Percentiles rank a stretch among this genome's conserved stretches.
phyloP scores from a whole-genome alignment of 2,113 vertebrate genomes.

The Engraulis encrasicolus region DNA sequence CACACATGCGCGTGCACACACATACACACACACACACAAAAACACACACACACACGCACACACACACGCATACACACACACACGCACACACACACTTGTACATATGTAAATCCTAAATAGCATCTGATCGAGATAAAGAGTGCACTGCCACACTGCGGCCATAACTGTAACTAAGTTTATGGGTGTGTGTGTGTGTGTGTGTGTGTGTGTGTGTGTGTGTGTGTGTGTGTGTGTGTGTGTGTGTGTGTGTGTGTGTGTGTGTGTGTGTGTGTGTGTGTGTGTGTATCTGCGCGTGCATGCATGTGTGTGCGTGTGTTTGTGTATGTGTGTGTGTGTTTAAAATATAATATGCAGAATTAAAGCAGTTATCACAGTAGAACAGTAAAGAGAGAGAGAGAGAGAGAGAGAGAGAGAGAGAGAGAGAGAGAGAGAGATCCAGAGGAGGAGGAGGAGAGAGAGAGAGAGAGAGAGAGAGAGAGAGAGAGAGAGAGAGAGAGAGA shows the following conservation, averaged over 20 bases:
- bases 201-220: background rate
- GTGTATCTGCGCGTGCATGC: constrained; percentile 27
- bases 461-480: constrained; percentile 55
- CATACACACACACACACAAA: background rate
- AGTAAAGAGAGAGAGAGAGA: constrained; percentile 35
- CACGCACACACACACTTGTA: too few species aligned
- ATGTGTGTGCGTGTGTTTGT: constrained; percentile 31
- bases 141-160: constrained; percentile 46
- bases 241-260: constrained; percentile 29
- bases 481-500: constrained; percentile 14
- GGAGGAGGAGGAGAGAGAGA: constrained; percentile 33
- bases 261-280: constrained; percentile 26
- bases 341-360: too few species aligned
- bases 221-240: constrained; percentile 31
- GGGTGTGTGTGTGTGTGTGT: constrained; percentile 35
- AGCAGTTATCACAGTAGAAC: background rate
- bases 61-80: too few species aligned
- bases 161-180: constrained; percentile 30
- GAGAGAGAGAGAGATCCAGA: constrained; percentile 45
- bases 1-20: too few species aligned
- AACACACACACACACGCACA: too few species aligned
- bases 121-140: background rate
- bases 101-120: background rate
- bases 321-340: constrained; percentile 30
- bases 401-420: constrained; percentile 36